A percentile compares a stretch with the other conserved stretches of the same genome.
These are phyloP conservation scores for Brachymystax lenok DNA, from an alignment of 2,797 vertebrate genomes.

Conservation along the genomic window DNA sequence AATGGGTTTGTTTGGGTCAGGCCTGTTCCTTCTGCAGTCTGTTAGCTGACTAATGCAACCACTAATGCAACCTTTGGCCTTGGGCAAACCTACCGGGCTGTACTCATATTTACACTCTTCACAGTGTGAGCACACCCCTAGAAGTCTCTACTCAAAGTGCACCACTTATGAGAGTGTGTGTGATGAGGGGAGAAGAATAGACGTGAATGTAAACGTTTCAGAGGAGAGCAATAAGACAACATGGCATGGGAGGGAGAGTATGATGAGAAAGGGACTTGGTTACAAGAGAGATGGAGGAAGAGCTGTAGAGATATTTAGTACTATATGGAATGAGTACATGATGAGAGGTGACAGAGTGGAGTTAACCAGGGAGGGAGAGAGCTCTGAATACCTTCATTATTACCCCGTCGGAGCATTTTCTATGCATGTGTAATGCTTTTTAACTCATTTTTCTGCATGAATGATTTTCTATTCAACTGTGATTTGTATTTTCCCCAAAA, in stretches of 20 bases:
- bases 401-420: no score
- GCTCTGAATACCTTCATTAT: no score
- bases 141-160: constrained; percentile 9
- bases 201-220: not conserved
- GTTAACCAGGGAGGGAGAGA: no score
- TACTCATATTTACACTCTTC: constrained; percentile 20
- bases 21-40: constrained; percentile 23
- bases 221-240: not conserved
- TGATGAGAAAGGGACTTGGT: not conserved
- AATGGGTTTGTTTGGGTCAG: constrained; percentile 15
- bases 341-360: no score
- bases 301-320: no score
- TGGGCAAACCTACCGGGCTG: constrained; percentile 14
- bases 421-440: no score
- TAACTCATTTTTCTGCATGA: no score
- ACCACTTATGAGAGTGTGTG: not conserved
- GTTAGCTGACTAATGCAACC: constrained; percentile 26
- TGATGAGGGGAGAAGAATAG: not conserved
- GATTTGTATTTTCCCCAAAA: no score
- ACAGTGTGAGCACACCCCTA: constrained; percentile 15
- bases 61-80: constrained; percentile 20
- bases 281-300: not conserved
- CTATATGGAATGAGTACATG: no score
- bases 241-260: not conserved
- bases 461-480: no score